Conservation (phyloP, 2,888 invertebrate genomes). For the Drosophila gaucha region DNA sequence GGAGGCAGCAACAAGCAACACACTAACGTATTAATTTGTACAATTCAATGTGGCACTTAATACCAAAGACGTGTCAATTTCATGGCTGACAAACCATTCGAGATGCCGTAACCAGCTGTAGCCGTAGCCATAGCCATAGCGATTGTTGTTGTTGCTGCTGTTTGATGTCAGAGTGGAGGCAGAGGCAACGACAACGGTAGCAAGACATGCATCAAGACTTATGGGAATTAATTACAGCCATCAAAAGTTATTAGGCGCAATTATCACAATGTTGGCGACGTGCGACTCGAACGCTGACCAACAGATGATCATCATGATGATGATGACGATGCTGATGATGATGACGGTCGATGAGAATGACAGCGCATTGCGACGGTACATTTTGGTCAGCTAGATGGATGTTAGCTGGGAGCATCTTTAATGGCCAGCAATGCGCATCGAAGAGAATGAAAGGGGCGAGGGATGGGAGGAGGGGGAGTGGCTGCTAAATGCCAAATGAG, state of each 20-base stretch:
- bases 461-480: not conserved
- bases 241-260: slow-evolving; percentile 81
- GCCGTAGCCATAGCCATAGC: slow-evolving; percentile 1
- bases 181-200: not conserved
- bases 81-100: slow-evolving; percentile 74
- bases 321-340: slow-evolving; percentile 2
- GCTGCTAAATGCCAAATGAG: slow-evolving; percentile 48
- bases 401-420: slow-evolving; percentile 24
- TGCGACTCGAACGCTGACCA: slow-evolving; percentile 30
- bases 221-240: slow-evolving; percentile 78
- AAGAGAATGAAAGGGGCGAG: slow-evolving; percentile 10
- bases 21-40: slow-evolving; percentile 68
- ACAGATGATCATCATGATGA: slow-evolving; percentile 1
- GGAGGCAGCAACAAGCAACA: slow-evolving; percentile 3
- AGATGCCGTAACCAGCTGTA: slow-evolving; percentile 20
- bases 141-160: not conserved
- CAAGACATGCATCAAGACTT: slow-evolving; percentile 57
- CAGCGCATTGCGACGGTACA: slow-evolving; percentile 26
- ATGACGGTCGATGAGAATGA: slow-evolving; percentile 24
- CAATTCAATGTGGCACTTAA: slow-evolving; percentile 80
- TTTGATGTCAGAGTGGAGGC: not conserved
- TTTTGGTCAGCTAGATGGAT: slow-evolving; percentile 17
- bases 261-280: slow-evolving; percentile 73
- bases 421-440: slow-evolving; percentile 30
- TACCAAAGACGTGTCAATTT: slow-evolving; percentile 79